phyloP scores from a whole-genome alignment of 2,888 invertebrate genomes.

The Bombyx huttoni region DNA sequence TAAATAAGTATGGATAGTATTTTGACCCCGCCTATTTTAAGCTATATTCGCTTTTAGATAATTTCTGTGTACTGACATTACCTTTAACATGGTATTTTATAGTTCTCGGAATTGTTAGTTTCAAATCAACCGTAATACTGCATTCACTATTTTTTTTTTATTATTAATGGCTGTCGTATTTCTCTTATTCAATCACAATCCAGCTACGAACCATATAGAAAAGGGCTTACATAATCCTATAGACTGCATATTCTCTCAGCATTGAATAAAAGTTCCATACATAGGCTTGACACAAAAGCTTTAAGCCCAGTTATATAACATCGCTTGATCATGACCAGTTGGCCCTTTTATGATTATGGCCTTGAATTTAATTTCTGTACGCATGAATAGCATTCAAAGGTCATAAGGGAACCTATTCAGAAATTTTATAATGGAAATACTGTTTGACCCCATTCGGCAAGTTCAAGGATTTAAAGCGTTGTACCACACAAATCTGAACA shows the following conservation, averaged over 20 bases:
- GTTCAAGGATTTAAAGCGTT: conserved; percentile 57
- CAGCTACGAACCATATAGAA: background rate
- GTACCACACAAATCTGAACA: conserved; percentile 15
- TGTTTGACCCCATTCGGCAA: conserved; percentile 40
- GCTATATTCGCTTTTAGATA: no score
- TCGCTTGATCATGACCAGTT: conserved; percentile 20
- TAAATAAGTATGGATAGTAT: no score
- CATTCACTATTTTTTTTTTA: no score
- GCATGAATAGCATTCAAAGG: conserved; percentile 30
- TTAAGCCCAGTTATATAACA: conserved; percentile 3
- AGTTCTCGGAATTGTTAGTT: no score
- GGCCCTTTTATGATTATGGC: conserved; percentile 39
- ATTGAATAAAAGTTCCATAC: background rate
- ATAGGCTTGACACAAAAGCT: background rate
- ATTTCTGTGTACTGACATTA: no score
- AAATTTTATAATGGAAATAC: conserved; percentile 39
- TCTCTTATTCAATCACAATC: background rate
- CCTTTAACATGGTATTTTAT: no score
- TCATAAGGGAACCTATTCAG: conserved; percentile 46
- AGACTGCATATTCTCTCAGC: background rate
- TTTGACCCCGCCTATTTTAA: no score
- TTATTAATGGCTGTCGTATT: background rate
- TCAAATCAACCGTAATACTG: no score
- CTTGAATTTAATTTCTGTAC: conserved; percentile 41
- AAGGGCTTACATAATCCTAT: conserved; percentile 1